A percentile compares a stretch with the other conserved stretches of the same genome.
These are phyloP conservation scores for Neelides sp. DNA, from an alignment of 1,140 invertebrate species.

Conservation along the genomic window DNA sequence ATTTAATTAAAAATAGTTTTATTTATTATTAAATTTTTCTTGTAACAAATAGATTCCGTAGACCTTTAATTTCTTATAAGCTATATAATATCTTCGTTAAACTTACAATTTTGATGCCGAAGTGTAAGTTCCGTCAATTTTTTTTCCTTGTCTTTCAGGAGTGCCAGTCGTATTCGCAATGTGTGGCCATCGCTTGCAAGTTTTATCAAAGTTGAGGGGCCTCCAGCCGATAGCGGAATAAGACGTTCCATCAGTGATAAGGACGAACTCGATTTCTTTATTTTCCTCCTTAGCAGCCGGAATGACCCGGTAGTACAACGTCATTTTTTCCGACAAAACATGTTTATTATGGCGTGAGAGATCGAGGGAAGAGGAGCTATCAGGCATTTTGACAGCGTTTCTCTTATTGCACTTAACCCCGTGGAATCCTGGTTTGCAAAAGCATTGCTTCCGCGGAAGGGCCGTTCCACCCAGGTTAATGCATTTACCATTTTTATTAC, in stretches of 20 bases:
- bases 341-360: constrained; percentile 24
- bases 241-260: constrained; percentile 67
- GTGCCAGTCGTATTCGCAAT: constrained; percentile 17
- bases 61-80: no score
- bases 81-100: no score
- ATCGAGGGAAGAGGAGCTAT: constrained; percentile 13
- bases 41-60: no score
- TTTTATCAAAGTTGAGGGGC: constrained; percentile 14
- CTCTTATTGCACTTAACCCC: constrained; percentile 26
- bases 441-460: constrained; percentile 70
- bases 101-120: no score
- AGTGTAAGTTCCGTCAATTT: no score
- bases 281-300: constrained; percentile 43
- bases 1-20: no score
- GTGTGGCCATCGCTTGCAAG: constrained; percentile 25
- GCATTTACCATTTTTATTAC: constrained; percentile 66
- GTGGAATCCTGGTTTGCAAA: constrained; percentile 58
- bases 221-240: constrained; percentile 75
- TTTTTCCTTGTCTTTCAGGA: not conserved
- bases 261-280: constrained; percentile 68
- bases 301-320: constrained; percentile 23
- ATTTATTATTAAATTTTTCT: no score
- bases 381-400: constrained; percentile 22
- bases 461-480: constrained; percentile 63
- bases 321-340: constrained; percentile 26